Base-by-base conservation (phyloP, 2,888 invertebrate species). In the Pseudeuparius sepicola region DNA sequence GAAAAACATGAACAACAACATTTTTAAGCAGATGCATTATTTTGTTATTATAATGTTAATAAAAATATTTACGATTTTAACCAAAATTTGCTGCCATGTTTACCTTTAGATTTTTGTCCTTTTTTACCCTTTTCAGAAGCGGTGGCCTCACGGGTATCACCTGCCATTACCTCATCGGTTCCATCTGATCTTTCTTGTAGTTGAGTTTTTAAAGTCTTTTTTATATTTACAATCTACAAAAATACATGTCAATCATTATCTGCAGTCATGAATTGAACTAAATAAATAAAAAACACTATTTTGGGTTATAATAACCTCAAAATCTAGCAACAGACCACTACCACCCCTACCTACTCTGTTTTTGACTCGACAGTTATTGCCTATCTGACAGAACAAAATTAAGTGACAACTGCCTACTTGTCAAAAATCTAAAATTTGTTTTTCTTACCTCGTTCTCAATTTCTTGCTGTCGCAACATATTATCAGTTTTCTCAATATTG, bases 131-230 rank as follows among this genome's bases (percentile, higher is more conserved):
- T 78, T 63, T 51, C 74, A 2, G 20, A 20, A 62, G 51, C 67
- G 56, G 48, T 64, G 9, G 74, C 69, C 50, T 79, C 78, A 28
- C 78, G 67, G 41, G 73, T 73, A 34, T 81, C 86, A 4, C 79
- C 78, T 12, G 83, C 74, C 59, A 87, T 85, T 10, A 80, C 77
- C 54, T 92, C 90, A 47, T 90, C 89, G n/a, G 75, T 77, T 49
- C 88, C 89, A 47, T 76, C 73, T 6, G 71, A 64, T 53, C 65
- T 60, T 20, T 66, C 66, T 34, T 66, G 71, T 9, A 71, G 59
- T 56, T 86, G 89, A 14, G 79, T 76, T 59, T 89, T 88, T 20
- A 93, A 64, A 1, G 83, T 81, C 64, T 90, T 92, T 66, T 89
- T 92, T 50, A 93, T 81, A 59, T 80, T 85, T 7, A 75, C 57